phyloP scores from a whole-genome alignment of 2,797 vertebrate species.

The Chrosomus eos region DNA sequence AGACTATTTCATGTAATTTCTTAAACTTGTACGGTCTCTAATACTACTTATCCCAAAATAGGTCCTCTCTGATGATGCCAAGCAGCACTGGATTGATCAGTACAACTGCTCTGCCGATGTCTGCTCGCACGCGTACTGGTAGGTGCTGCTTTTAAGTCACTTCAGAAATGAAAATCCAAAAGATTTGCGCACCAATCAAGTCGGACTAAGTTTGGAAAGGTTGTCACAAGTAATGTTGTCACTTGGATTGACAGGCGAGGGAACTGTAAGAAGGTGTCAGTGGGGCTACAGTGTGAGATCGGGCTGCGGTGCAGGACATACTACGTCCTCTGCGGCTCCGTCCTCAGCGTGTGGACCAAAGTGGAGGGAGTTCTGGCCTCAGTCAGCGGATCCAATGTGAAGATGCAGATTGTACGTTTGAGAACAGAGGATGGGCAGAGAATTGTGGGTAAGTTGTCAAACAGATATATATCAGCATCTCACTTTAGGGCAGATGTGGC shows the following conservation, averaged over 20 bases:
- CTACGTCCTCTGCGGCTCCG: constrained; percentile 94
- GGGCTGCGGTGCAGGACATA: constrained; percentile 94
- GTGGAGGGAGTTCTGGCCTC: constrained; percentile 95
- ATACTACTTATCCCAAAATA: constrained; percentile 60
- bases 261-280: constrained; percentile 93
- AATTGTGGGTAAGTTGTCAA: constrained; percentile 87
- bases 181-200: background rate
- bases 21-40: background rate
- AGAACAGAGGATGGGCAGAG: constrained; percentile 95
- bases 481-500: constrained; percentile 1
- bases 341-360: constrained; percentile 98
- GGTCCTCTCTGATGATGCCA: constrained; percentile 93
- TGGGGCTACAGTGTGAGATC: constrained; percentile 93
- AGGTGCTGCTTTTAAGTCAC: constrained; percentile 52
- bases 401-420: constrained; percentile 97
- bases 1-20: background rate
- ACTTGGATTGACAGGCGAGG: constrained; percentile 84
- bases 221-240: too few species aligned
- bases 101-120: constrained; percentile 91
- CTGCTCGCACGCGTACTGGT: constrained; percentile 98
- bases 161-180: background rate
- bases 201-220: background rate
- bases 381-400: constrained; percentile 93
- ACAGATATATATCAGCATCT: background rate
- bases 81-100: constrained; percentile 94